A percentile compares a stretch with the other conserved stretches of the same genome.
Evolutionary conservation across 2,888 invertebrate genomes (phyloP).

Genomic region (Papilio gigon): DNA sequence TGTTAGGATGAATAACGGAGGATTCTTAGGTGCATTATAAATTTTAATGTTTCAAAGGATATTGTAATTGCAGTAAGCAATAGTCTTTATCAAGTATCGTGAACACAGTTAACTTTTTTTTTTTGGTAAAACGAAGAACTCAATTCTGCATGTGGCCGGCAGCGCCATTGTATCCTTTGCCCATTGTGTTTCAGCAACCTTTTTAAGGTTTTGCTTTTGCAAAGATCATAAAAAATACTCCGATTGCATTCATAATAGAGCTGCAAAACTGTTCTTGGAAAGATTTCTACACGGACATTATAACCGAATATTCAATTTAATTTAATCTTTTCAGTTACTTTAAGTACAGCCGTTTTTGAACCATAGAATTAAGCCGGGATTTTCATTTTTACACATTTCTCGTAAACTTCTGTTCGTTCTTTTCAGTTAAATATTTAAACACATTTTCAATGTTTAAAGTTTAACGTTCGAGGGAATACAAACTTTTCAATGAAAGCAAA

Average conservation of each 20-base stretch:
- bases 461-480: neutral
- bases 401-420: neutral
- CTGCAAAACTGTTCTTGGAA: conserved; percentile 65
- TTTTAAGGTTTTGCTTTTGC: conserved; percentile 69
- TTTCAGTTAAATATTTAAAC: neutral
- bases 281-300: conserved; percentile 44
- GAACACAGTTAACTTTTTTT: conserved; percentile 66
- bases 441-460: neutral
- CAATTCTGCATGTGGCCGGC: conserved; percentile 68
- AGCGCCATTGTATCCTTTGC: conserved; percentile 67
- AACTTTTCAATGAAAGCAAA: conserved; percentile 17
- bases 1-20: neutral
- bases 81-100: conserved; percentile 49
- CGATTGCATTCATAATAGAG: conserved; percentile 68
- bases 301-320: conserved; percentile 27
- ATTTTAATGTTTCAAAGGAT: neutral
- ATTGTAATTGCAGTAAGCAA: conserved; percentile 9
- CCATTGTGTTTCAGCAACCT: conserved; percentile 71
- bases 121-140: conserved; percentile 67
- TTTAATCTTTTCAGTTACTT: conserved; percentile 26
- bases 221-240: conserved; percentile 66
- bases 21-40: neutral
- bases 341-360: neutral
- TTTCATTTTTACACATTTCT: neutral
- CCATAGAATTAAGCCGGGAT: neutral